Evolutionary conservation across 1,140 invertebrate genomes (phyloP).

Genomic region (Drosophila gunungcola): DNA sequence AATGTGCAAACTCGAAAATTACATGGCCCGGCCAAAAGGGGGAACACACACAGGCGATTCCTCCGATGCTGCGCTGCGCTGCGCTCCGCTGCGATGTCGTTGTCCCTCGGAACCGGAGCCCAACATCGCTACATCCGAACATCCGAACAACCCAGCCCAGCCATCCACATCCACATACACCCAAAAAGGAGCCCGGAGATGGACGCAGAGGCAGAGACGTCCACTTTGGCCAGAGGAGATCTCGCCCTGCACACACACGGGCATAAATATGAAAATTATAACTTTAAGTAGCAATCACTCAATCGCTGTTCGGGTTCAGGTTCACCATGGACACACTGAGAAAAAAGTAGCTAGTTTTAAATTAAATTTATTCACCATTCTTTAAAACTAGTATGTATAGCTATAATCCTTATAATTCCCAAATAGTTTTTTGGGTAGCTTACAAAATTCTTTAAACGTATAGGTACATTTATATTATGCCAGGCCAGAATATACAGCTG

Average conservation of each 20-base stretch:
- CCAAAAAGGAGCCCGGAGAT: slow-evolving; percentile 47
- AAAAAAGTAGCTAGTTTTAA: neutral
- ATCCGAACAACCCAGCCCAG: neutral
- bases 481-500: too few relatives aligned
- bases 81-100: slow-evolving; percentile 21
- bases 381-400: too few relatives aligned
- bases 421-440: too few relatives aligned
- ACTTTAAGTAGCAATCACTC: slow-evolving; percentile 85
- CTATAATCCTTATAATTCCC: too few relatives aligned
- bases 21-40: slow-evolving; percentile 63
- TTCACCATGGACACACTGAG: slow-evolving; percentile 13
- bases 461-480: too few relatives aligned
- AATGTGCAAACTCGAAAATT: slow-evolving; percentile 84
- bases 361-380: neutral
- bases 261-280: slow-evolving; percentile 85
- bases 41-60: slow-evolving; percentile 48
- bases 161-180: slow-evolving; percentile 56
- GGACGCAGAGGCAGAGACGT: neutral
- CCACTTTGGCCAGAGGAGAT: slow-evolving; percentile 50
- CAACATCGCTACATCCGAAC: neutral
- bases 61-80: neutral
- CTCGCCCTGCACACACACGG: slow-evolving; percentile 45
- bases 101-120: slow-evolving; percentile 18
- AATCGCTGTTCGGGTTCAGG: slow-evolving; percentile 70
- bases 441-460: too few relatives aligned